Evolutionary conservation across 2,113 vertebrate genomes (phyloP).

Genomic region (Seriola dumerili): DNA sequence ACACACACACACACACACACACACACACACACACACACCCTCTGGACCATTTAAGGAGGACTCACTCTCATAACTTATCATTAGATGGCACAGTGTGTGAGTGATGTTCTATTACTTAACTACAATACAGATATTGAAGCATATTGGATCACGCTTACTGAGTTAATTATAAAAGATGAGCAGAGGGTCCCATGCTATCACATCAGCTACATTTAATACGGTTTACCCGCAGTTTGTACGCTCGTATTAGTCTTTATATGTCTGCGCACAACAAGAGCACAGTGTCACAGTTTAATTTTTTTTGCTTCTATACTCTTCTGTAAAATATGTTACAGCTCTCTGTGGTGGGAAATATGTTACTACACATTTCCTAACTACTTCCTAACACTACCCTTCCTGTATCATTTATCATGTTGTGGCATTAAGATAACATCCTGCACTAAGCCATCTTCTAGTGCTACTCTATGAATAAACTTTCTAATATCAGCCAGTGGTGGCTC

Average conservation of each 20-base stretch:
- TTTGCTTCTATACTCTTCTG: slow-evolving; percentile 9
- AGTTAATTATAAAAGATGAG: slow-evolving; percentile 66
- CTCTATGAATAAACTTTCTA: slow-evolving; percentile 78
- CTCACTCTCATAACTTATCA: slow-evolving; percentile 71
- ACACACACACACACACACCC: slow-evolving; percentile 22
- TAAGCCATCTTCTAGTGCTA: slow-evolving; percentile 67
- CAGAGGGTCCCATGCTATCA: background rate
- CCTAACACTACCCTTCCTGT: slow-evolving; percentile 54
- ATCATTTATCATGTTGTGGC: slow-evolving; percentile 80
- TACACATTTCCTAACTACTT: slow-evolving; percentile 57
- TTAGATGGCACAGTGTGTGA: slow-evolving; percentile 62
- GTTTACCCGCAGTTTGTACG: slow-evolving; percentile 38
- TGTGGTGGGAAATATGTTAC: slow-evolving; percentile 45
- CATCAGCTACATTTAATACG: slow-evolving; percentile 13
- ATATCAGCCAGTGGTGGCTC: slow-evolving; percentile 79
- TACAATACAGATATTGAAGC: slow-evolving; percentile 65
- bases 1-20: slow-evolving; percentile 12
- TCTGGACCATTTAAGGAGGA: slow-evolving; percentile 55
- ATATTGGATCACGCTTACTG: slow-evolving; percentile 72
- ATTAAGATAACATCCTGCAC: slow-evolving; percentile 77
- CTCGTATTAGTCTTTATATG: slow-evolving; percentile 27
- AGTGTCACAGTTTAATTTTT: slow-evolving; percentile 15
- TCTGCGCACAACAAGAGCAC: slow-evolving; percentile 1
- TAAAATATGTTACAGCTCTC: slow-evolving; percentile 15
- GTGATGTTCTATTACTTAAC: slow-evolving; percentile 68